Base-by-base conservation (phyloP, 2,888 invertebrate genomes). In the Pristionchus fissidentatus region DNA sequence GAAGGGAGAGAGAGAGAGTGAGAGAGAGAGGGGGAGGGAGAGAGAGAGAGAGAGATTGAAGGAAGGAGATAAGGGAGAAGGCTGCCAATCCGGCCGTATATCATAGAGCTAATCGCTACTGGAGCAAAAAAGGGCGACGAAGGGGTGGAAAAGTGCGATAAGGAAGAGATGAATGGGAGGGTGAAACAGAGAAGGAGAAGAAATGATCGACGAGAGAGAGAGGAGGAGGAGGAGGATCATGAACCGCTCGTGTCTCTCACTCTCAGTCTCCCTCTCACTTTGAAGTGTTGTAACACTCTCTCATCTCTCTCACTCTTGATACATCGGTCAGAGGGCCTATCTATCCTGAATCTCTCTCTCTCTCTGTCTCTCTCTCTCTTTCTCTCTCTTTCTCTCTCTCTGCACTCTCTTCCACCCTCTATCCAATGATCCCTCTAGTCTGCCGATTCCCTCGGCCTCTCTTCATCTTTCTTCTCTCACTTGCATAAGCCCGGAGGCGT, bases 251-350 rank as follows among this genome's bases (percentile, higher is more conserved):
- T 19, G 13, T 29, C 46, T 41, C 35, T 52, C 55, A 29, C 26
- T 29, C 73, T 29, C 78, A 29, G 29, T 29, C 52, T 78, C 78
- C 26, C 78, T 78, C 41, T 78, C 78, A 46, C 78, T 78, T 46
- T 78, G 35, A 46, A 41, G 41, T 46, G 41, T 46, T 78, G 43
- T 78, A 41, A 46, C 52, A 46, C 78, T 35, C 52, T 49, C 78
- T 78, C 52, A n/a, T 78, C 35, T 49, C 78, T 78, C 26, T 78
- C 52, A 29, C 46, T 41, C 78, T 78, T 55, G 41, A 41, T 78
- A 49, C 46, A 41, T 78, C 52, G 62, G 62, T 62, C 62, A 62
- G 62, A 29, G 29, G 35, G 35, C 32, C 62, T 62, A 62, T 62
- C 62, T 35, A 62, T 62, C 62, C 29, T 52, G 43, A 46, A 35